Conservation (phyloP, 2,888 invertebrate genomes). For the Matsumyia berberina region DNA sequence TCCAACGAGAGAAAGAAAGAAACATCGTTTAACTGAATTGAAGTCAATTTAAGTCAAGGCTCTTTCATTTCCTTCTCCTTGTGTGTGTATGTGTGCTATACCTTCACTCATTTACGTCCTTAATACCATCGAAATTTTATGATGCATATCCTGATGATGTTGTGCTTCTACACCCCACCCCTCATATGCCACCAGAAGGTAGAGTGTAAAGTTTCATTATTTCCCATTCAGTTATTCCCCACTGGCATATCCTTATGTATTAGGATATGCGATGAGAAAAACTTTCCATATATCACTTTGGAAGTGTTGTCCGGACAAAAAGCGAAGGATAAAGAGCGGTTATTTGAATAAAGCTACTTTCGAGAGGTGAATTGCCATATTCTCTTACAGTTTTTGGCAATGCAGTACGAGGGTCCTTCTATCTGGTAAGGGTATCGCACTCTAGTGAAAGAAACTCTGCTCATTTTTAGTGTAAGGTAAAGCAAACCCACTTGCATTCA, state of each 20-base stretch:
- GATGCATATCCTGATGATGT: conserved; percentile 41
- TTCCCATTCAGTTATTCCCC: conserved; percentile 30
- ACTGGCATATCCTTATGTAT: conserved; percentile 8
- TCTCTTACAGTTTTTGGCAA: background rate
- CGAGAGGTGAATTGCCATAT: background rate
- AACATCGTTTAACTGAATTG: conserved; percentile 63
- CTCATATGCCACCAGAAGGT: background rate
- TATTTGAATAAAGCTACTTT: conserved; percentile 36
- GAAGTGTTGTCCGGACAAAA: background rate
- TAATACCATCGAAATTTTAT: conserved; percentile 46
- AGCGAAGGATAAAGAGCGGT: conserved; percentile 17
- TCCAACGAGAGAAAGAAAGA: background rate
- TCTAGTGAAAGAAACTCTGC: too few species aligned
- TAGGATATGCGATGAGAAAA: background rate
- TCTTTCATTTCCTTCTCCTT: background rate
- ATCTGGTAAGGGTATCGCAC: too few species aligned
- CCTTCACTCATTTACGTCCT: conserved; percentile 41
- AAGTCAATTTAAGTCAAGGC: conserved; percentile 74
- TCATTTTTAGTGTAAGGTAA: too few species aligned
- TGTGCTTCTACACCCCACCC: too few species aligned
- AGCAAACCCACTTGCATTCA: too few species aligned
- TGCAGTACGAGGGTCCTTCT: conserved; percentile 1
- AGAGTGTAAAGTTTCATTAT: conserved; percentile 23
- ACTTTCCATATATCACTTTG: conserved; percentile 37
- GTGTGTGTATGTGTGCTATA: conserved; percentile 3